Evolutionary conservation across 2,888 invertebrate species (phyloP), one percentile per base, ranked within the genome.

Genomic region (Epinotia ramella): DNA sequence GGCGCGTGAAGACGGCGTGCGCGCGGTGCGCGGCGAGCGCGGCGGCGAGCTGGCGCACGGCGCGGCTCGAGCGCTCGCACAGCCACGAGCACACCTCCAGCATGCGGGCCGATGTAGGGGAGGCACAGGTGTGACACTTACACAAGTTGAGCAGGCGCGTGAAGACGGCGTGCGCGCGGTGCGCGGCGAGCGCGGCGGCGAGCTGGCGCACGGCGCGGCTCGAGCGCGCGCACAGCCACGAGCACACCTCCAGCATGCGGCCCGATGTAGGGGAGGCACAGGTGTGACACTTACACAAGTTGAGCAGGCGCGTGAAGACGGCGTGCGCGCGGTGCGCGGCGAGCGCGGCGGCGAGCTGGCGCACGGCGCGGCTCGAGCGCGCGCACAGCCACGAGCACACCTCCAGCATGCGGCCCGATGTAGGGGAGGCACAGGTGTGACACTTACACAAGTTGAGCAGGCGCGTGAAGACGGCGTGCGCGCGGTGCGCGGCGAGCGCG

Each of bases 151-250:
- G 44, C 12, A 44, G 44, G 12, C 44, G 44, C 12, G 44, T 44
- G 11, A 44, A 44, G 44, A 12, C 44, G 12, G 11, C 44, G 44
- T 12, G 44, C 44, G 3, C 44, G 44, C 44, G 12, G 44, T 11
- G 11, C 44, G 3, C 12, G 44, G 44, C 12, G 11, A 44, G 44
- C 44, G 94, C 90, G 16, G 88, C 79, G 3, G 93, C 92, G 53
- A 92, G 81, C 82, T 94, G 93, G 0, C 94, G 84, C 80, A 91
- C 94, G 67, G 85, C 94, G 78, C 94, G 90, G 68, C 93, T 90
- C 68, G 92, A 92, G 28, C 92, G 90, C 77, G 88, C 93, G 83
- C 93, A 92, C 77, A 93, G 82, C 93, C 94, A 94, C 80, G 88
- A 81, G 78, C 91, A 91, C 68, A 93, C 92, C 68, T 94, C 94